Evolutionary conservation across 2,888 invertebrate species (phyloP), one percentile per base, ranked within the genome.

Genomic region (Rhamnusium bicolor): DNA sequence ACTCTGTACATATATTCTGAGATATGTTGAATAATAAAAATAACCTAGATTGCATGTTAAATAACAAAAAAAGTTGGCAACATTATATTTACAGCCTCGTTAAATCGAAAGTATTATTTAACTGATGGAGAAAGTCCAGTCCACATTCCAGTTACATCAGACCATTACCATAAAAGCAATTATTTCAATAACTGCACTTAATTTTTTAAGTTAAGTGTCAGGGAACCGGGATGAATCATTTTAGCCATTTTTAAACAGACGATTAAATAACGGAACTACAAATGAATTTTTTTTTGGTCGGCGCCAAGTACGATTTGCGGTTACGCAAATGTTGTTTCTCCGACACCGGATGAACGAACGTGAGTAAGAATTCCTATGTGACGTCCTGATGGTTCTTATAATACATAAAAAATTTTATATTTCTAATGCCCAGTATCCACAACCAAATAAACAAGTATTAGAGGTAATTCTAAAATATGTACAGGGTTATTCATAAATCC

Each of bases 51-150:
- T 40, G 21, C 1, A 1, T 0, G n/a, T n/a, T 40, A 18, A 47
- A 51, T 14, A 49, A 47, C 49, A 14, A n/a, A 62, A 40, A 62
- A 21, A 47, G 24, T 46, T 8, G n/a, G 0, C 0, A 14, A 56
- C 27, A 14, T 63, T n/a, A 47, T 19, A 21, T 46, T 70, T 65
- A 47, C 10, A 53, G 51, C 62, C 19, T 29, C 27, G 29, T 66
- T 65, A 56, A 32, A 68, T 32, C 7, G 58, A 58, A 68, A 63
- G 54, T 60, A 73, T 75, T 65, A 70, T 21, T 24, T 51, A 63
- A 63, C 49, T 27, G 27, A 8, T 27, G 24, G 63, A 63, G 63
- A 63, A 63, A 63, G 63, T 49, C 27, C 14, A 54, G 6, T 12
- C n/a, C 18, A 32, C 29, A 58, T 21, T 58, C 32, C 6, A 49